Evolutionary conservation across 2,797 vertebrate genomes (phyloP), one percentile per base, ranked within the genome.

Genomic region (Stomatorhinus walkeri): DNA sequence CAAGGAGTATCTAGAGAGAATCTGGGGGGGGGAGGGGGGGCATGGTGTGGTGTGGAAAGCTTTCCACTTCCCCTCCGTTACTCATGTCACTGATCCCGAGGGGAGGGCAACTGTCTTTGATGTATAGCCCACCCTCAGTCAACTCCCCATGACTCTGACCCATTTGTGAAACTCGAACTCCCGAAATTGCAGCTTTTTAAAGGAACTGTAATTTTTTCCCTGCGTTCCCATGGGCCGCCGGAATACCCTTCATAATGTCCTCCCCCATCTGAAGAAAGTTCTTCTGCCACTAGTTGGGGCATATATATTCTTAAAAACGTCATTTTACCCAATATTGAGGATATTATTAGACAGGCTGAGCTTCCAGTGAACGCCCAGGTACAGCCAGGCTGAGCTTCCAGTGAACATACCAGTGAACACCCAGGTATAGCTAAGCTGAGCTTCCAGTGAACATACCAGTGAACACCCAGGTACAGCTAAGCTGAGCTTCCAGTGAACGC

Each of bases 161-260:
- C 88, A 93, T 91, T 91, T 92, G 89, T 88, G 64, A 90, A 88
- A 89, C 19, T 85, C 32, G 2, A 40, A 19, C 36, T 87, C 64
- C 89, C 68, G 87, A 88, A 88, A 88, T 83, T 10, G 0, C 54
- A 16, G 89, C 46, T 43, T 90, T 88, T 88, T 88, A 56, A 43
- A 51, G 83, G 88, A 87, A 56, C 49, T 36, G 85, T 88, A 88
- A 85, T n/a, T 92, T 91, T 92, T 90, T 92, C 90, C 90, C 86
- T 87, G 48, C 49, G 40, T 48, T 89, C 89, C 91, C 89, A 43
- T 43, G 90, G 87, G 83, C 81, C 54, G 43, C 86, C 0, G 88
- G 83, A 89, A 88, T 61, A 89, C 89, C 88, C 90, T 90, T 85
- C 87, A 64, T 64, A 85, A 59, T 88, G 92, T 86, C 91, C 91